phyloP scores from a whole-genome alignment of 2,113 vertebrate genomes.

The Eidolon helvum region DNA sequence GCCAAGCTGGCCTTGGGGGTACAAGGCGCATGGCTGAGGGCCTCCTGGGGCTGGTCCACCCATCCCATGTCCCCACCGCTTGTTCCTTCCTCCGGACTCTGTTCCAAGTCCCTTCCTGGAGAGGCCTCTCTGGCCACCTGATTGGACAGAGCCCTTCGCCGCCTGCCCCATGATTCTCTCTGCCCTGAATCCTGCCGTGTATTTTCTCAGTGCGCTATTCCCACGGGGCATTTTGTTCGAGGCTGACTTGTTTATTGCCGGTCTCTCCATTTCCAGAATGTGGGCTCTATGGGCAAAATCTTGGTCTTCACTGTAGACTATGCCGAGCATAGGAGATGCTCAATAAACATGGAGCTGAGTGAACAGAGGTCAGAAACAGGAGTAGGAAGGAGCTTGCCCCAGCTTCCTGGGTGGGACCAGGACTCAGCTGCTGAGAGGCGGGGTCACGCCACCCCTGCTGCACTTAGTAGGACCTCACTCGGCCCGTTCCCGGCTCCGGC shows the following conservation, averaged over 20 bases:
- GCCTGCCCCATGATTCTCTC: fast-evolving
- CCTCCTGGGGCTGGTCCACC: not conserved
- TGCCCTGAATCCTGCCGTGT: fast-evolving
- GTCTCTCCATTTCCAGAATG: not conserved
- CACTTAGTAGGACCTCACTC: not conserved
- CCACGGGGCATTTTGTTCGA: not conserved
- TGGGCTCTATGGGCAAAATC: not conserved
- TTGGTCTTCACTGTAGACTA: not conserved
- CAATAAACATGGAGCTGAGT: fast-evolving
- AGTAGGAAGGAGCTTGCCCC: not conserved
- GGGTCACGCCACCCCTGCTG: no score
- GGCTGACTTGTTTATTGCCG: not conserved
- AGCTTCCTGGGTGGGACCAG: not conserved
- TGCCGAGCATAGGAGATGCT: fast-evolving
- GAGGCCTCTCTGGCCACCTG: not conserved
- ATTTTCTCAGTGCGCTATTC: not conserved
- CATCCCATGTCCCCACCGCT: not conserved
- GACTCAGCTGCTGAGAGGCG: not conserved
- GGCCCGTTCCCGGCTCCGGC: not conserved
- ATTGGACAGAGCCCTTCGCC: not conserved
- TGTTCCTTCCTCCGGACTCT: not conserved
- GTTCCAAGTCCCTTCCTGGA: not conserved
- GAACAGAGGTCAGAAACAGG: not conserved
- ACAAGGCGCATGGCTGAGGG: not conserved
- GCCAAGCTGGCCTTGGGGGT: not conserved